Evolutionary conservation across 2,888 invertebrate species (phyloP).

Genomic region (Hirtodrosophila trivittata): DNA sequence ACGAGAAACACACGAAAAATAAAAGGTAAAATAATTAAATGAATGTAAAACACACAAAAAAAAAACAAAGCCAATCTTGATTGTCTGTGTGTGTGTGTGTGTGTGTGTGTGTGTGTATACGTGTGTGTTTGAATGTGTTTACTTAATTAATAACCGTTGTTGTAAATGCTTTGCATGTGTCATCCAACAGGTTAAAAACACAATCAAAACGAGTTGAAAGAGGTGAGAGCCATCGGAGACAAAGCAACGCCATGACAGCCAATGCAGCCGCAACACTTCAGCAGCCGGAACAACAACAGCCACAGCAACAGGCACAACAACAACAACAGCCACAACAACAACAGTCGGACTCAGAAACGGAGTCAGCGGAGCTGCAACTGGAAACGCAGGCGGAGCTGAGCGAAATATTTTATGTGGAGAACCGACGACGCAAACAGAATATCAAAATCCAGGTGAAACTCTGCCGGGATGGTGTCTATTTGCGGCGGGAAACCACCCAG

Average conservation of each 20-base stretch:
- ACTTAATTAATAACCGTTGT: not conserved
- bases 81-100: conserved; percentile 1
- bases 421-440: conserved; percentile 91
- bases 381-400: conserved; percentile 49
- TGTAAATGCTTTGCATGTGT: conserved; percentile 11
- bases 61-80: conserved; percentile 16
- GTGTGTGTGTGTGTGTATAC: not conserved
- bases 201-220: conserved; percentile 2
- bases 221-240: conserved; percentile 7
- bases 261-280: not conserved
- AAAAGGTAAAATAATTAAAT: conserved; percentile 19
- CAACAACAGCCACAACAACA: conserved; percentile 11
- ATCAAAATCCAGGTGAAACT: conserved; percentile 91
- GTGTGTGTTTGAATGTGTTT: too few relatives aligned
- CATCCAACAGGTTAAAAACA: conserved; percentile 27
- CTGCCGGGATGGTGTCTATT: conserved; percentile 88
- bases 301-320: not conserved
- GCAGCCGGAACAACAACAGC: conserved; percentile 2
- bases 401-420: conserved; percentile 78
- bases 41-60: conserved; percentile 2
- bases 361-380: not conserved
- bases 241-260: conserved; percentile 31
- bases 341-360: not conserved
- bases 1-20: conserved; percentile 16
- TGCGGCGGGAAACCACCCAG: conserved; percentile 88